These are phyloP conservation scores for Meiosimyza decipiens DNA, from an alignment of 2,888 invertebrate species.

Conservation along the genomic window DNA sequence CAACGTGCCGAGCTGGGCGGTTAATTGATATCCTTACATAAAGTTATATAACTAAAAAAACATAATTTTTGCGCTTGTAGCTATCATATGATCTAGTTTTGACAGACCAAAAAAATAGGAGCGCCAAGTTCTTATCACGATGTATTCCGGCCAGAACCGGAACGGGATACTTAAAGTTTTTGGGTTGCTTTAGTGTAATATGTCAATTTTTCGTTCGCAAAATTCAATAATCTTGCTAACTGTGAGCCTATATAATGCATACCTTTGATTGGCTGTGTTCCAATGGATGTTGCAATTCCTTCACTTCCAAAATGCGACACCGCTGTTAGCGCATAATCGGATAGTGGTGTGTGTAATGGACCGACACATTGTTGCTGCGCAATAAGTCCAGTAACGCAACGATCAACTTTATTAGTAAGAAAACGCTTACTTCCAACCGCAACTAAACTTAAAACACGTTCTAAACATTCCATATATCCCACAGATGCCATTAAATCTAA, in stretches of 20 bases:
- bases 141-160: too few relatives aligned
- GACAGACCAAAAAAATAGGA: too few relatives aligned
- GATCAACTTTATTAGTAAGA: conserved; percentile 93
- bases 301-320: conserved; percentile 84
- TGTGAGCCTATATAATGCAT: conserved; percentile 2
- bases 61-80: too few relatives aligned
- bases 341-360: conserved; percentile 93
- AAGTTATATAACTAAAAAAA: too few relatives aligned
- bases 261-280: conserved; percentile 95
- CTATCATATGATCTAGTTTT: too few relatives aligned
- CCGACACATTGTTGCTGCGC: conserved; percentile 99
- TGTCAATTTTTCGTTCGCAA: too few relatives aligned
- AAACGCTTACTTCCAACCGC: conserved; percentile 95
- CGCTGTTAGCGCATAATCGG: conserved; percentile 92
- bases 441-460: conserved; percentile 84
- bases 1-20: too few relatives aligned
- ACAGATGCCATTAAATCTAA: conserved; percentile 67
- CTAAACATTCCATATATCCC: conserved; percentile 59
- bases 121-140: too few relatives aligned
- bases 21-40: too few relatives aligned
- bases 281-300: conserved; percentile 95
- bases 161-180: too few relatives aligned
- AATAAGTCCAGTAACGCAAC: conserved; percentile 93
- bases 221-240: too few relatives aligned
- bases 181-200: too few relatives aligned